Percentiles rank a stretch among this genome's conserved stretches.
Evolutionary conservation across 2,888 invertebrate species (phyloP).

Genomic region (Muschampia plurimacula): DNA sequence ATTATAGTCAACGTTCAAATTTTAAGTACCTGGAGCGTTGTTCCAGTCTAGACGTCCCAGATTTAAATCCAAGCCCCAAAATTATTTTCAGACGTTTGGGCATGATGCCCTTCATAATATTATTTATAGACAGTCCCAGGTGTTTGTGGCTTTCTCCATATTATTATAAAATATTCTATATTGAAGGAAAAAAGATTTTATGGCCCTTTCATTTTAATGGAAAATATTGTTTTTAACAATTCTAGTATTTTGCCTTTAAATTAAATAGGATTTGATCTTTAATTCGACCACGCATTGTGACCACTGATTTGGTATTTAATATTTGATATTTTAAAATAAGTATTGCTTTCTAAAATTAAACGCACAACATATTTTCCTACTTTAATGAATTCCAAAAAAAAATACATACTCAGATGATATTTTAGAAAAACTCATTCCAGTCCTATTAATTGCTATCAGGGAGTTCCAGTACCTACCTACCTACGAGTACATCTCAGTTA

Average conservation of each 20-base stretch:
- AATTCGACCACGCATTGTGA: not conserved
- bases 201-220: not conserved
- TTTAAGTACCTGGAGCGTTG: constrained; percentile 12
- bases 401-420: too few relatives aligned
- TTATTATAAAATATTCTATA: constrained; percentile 1
- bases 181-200: not conserved
- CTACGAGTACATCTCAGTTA: too few relatives aligned
- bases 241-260: not conserved
- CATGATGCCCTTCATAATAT: constrained; percentile 6
- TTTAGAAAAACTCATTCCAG: too few relatives aligned
- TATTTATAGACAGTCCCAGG: constrained; percentile 18
- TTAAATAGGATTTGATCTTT: too few relatives aligned
- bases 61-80: constrained; percentile 17
- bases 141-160: constrained; percentile 1
- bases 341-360: too few relatives aligned
- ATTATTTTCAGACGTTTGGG: constrained; percentile 18
- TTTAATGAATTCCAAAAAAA: too few relatives aligned
- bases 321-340: too few relatives aligned
- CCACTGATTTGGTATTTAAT: not conserved
- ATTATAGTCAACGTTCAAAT: constrained; percentile 7
- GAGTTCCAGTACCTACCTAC: too few relatives aligned
- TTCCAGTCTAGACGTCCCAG: constrained; percentile 12
- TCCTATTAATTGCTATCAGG: too few relatives aligned
- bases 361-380: too few relatives aligned
- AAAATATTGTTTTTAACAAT: not conserved